Base-by-base conservation (phyloP, 2,888 invertebrate species). In the Acrobasis repandana region DNA sequence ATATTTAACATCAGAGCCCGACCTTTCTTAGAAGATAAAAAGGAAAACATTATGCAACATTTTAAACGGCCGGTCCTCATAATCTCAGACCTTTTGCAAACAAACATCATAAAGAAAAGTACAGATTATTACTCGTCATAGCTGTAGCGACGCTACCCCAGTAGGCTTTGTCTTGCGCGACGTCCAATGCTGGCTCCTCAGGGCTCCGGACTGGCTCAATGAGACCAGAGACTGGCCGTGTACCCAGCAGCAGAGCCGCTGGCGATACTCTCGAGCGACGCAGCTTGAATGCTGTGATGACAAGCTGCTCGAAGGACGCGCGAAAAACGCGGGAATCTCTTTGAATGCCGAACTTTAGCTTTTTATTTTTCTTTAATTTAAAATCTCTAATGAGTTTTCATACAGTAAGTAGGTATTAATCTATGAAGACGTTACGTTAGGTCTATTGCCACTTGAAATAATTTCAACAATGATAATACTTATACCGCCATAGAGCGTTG, bases 181-280 rank as follows among this genome's bases (percentile, higher is more conserved):
- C 92, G 85, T 93, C 93, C 71, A 90, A 75, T 28, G 90, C 88
- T 61, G 86, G 90, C 67, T 93, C 93, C 63, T 92, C 93, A 46
- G 92, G 92, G 62, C 89, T 90, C 59, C 93, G 75, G 50, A 83
- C 86, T 9, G 89, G 91, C 69, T 92, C 92, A 69, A 92, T 83
- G 71, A 93, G 83, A 60, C 93, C 93, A 36, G 92, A 93, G 65
- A 93, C 88, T 50, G 93, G 89, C 71, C 93, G 87, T 62, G 93
- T 93, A 70, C 93, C 94, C 74, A 93, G 93, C 84, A 93, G 92
- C 90, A 93, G 66, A 52, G 92, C 90, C 80, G 90, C 93, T 80
- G 93, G 89, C 65, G 92, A 86, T 66, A 88, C 89, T 77, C 86
- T 82, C 73, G 91, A 88, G 60, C 92, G 90, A 80, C 90, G 88